These are phyloP conservation scores for Paralichthys olivaceus DNA, from an alignment of 2,113 vertebrate species.

Conservation along the genomic window DNA sequence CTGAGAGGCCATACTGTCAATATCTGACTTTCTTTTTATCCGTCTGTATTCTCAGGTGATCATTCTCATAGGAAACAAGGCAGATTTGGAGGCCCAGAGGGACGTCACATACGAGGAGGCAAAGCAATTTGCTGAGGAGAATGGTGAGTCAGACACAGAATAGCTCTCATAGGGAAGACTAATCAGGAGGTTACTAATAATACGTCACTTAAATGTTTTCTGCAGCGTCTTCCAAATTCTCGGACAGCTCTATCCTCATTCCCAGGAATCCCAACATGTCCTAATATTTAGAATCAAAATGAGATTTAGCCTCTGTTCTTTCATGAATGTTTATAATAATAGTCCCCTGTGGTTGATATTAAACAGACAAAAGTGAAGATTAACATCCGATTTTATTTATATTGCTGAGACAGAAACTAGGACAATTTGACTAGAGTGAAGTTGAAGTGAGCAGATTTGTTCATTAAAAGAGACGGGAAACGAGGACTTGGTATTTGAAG, in stretches of 20 bases:
- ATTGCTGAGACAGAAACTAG: conserved; percentile 81
- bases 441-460: not conserved
- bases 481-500: conserved; percentile 17
- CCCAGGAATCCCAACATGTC: conserved; percentile 10
- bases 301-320: not conserved
- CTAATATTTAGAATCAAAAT: conserved; percentile 17
- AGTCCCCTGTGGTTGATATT: not conserved
- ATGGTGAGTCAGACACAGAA: conserved; percentile 85
- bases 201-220: not conserved
- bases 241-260: not conserved
- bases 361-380: conserved; percentile 8
- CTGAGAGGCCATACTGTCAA: not conserved
- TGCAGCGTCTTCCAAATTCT: not conserved
- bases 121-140: conserved; percentile 99
- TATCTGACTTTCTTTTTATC: conserved; percentile 4
- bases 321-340: conserved; percentile 12
- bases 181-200: not conserved
- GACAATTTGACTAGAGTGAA: conserved; percentile 58
- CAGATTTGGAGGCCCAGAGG: conserved; percentile 97
- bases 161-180: conserved; percentile 77
- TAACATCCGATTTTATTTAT: conserved; percentile 48
- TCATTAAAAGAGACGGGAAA: not conserved
- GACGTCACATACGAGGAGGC: conserved; percentile 99
- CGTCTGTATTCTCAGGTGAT: conserved; percentile 87
- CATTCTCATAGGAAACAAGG: conserved; percentile 99